phyloP scores from a whole-genome alignment of 1,140 invertebrate genomes.

The Stegodyphus mimosarum region DNA sequence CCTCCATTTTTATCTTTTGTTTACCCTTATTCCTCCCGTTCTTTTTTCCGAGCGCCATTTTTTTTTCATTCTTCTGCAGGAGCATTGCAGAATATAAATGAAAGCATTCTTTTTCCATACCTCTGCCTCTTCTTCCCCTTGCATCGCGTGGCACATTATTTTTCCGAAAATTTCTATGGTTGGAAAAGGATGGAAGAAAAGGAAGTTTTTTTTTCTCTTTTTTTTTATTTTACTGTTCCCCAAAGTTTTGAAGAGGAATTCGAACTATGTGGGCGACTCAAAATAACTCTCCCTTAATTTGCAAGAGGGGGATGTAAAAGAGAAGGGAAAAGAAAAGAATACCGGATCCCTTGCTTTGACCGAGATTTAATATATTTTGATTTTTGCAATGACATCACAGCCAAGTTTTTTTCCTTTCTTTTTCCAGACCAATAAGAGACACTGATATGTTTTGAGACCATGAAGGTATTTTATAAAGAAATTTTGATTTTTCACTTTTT shows the following conservation, averaged over 20 bases:
- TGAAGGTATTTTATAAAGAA: too few species aligned
- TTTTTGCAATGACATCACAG: constrained; percentile 50
- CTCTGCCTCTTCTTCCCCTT: not conserved
- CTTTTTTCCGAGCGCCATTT: not conserved
- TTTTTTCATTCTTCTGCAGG: constrained; percentile 18
- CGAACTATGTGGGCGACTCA: constrained; percentile 41
- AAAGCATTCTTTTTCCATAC: constrained; percentile 26
- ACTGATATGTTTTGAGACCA: too few species aligned
- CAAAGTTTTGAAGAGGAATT: constrained; percentile 55
- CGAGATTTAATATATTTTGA: constrained; percentile 59
- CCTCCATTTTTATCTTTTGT: constrained; percentile 46
- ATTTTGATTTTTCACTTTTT: too few species aligned
- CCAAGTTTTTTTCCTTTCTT: not conserved
- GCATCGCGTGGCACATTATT: constrained; percentile 38
- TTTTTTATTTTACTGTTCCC: constrained; percentile 40
- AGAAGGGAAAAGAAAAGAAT: constrained; percentile 39
- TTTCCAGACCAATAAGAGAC: not conserved
- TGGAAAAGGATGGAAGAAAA: not conserved
- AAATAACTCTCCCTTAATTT: constrained; percentile 59
- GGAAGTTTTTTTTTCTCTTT: constrained; percentile 8
- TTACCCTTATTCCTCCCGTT: constrained; percentile 32
- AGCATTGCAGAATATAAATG: constrained; percentile 59
- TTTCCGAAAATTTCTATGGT: constrained; percentile 50
- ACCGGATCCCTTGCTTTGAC: constrained; percentile 53
- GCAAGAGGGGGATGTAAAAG: not conserved